Percentiles rank a stretch among this genome's conserved stretches.
Conservation (phyloP, 2,113 vertebrate genomes). For the Synodontis membranacea region DNA sequence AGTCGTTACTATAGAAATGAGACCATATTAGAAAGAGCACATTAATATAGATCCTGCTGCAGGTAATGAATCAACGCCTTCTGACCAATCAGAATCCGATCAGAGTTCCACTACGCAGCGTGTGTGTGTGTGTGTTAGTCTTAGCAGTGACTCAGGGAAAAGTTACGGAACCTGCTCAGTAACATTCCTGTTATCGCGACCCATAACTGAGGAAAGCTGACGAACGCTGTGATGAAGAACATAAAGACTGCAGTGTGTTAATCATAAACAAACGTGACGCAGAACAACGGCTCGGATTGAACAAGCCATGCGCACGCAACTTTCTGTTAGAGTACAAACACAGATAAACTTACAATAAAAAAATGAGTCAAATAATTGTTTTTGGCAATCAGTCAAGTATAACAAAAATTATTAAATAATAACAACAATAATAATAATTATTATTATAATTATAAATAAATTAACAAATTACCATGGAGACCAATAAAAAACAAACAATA, state of each 20-base stretch:
- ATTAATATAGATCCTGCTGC: not conserved
- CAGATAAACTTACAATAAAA: too few species aligned
- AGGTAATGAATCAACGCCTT: not conserved
- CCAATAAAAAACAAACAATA: too few species aligned
- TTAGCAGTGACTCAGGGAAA: not conserved
- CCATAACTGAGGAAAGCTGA: not conserved
- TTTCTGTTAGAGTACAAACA: too few species aligned
- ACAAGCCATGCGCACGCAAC: too few species aligned
- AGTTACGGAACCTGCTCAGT: conserved; percentile 35
- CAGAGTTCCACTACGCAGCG: not conserved
- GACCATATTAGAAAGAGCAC: not conserved
- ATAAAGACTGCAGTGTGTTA: too few species aligned
- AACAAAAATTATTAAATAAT: too few species aligned
- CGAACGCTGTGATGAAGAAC: too few species aligned
- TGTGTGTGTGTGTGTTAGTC: not conserved
- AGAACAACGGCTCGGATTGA: not conserved
- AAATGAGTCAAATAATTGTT: too few species aligned
- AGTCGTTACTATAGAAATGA: not conserved
- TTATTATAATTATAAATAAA: too few species aligned
- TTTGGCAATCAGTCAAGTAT: too few species aligned
- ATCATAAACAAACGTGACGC: not conserved
- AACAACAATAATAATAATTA: too few species aligned
- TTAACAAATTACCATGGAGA: too few species aligned
- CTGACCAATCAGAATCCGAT: conserved; percentile 11
- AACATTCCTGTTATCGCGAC: conserved; percentile 34